A percentile compares a stretch with the other conserved stretches of the same genome.
Evolutionary conservation across 2,888 invertebrate genomes (phyloP).

Genomic region (Antitype chi): DNA sequence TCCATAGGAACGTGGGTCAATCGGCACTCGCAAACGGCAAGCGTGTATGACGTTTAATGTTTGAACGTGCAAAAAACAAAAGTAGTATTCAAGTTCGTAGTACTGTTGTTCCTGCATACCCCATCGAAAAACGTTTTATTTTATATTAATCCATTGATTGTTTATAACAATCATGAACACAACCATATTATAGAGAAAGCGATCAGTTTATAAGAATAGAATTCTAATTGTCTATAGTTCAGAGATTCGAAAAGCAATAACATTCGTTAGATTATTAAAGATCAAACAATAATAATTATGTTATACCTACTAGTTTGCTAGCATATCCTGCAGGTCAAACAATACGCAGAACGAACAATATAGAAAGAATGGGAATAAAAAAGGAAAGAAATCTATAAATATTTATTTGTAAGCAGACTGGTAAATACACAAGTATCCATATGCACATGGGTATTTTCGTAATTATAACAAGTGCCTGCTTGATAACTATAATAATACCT

Average conservation of each 20-base stretch:
- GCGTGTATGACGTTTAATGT: neutral
- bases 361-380: neutral
- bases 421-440: neutral
- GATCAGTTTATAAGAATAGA: neutral
- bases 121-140: neutral
- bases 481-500: neutral
- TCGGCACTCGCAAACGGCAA: neutral
- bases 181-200: no score
- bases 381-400: neutral
- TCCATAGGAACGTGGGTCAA: no score
- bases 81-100: neutral
- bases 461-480: neutral
- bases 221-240: constrained; percentile 1
- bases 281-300: neutral
- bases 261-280: neutral
- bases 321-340: constrained; percentile 7
- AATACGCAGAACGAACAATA: constrained; percentile 1
- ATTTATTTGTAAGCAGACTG: neutral
- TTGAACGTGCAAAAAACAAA: neutral
- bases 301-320: neutral
- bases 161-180: neutral
- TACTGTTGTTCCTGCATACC: neutral
- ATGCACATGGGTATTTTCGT: neutral
- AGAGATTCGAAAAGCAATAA: constrained; percentile 7
- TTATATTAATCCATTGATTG: neutral